Conservation (phyloP, 2,797 vertebrate species). For the Myiotriccus ornatus region DNA sequence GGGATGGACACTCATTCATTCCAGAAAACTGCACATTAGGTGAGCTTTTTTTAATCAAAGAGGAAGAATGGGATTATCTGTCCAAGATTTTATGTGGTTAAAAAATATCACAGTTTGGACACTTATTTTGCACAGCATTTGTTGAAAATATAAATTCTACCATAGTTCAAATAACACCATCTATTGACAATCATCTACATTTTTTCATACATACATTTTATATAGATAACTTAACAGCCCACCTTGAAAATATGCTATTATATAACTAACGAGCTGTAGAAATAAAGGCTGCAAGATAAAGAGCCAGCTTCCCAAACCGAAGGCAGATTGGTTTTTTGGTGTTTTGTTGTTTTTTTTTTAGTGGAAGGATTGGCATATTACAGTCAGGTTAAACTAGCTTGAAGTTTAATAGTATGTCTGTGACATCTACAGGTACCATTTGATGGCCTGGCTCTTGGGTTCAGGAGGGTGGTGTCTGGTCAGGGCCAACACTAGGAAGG, state of each 20-base stretch:
- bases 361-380: neutral
- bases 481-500: neutral
- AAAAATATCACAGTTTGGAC: neutral
- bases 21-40: neutral
- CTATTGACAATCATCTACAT: neutral
- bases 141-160: neutral
- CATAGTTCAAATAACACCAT: neutral
- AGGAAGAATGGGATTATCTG: neutral
- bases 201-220: neutral
- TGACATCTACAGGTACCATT: neutral
- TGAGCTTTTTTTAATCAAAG: neutral
- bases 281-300: neutral
- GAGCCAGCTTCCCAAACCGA: neutral
- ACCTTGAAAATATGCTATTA: neutral
- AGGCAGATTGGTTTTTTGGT: neutral
- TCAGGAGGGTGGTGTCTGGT: neutral
- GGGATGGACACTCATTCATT: neutral
- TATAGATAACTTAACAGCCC: neutral
- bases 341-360: neutral
- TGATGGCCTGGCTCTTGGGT: neutral
- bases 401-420: neutral
- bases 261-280: neutral
- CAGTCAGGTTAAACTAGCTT: neutral
- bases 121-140: neutral
- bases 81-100: neutral